Evolutionary conservation across 2,888 invertebrate species (phyloP), one percentile per base, ranked within the genome.

Genomic region (Phania funesta): DNA sequence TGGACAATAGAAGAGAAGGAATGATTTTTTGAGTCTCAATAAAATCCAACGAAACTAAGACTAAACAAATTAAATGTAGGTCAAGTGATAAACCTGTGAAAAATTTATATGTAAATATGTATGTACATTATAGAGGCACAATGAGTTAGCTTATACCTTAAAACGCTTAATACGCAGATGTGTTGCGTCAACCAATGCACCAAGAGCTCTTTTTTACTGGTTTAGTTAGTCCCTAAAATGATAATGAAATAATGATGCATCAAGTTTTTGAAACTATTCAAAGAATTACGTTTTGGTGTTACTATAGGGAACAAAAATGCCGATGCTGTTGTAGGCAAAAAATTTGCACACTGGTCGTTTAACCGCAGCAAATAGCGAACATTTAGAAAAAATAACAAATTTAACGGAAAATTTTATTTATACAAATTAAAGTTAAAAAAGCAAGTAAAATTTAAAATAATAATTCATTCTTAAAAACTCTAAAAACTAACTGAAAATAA

Each of bases 121-220:
- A 46, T 50, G 24, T 75, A n/a, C n/a, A n/a, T n/a, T 60, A 1
- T 94, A 95, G 92, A 92, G 86, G 92, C 91, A 86, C 92, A 85
- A 93, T 87, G 95, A 95, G 88, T 84, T 94, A 11, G 91, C 93
- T 56, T 95, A 96, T 90, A 93, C 93, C 0, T 87, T 96, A 38
- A 93, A 93, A 83, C 92, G 96, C 85, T 90, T 96, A 60, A 92
- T 96, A 3, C 92, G 95, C 84, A 95, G 96, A 81, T 91, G 95
- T 80, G 95, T 95, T 35, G 94, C 96, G 1, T 93, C 94, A 20
- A 92, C 94, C 44, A 92, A 92, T 22, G 92, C 92, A 22, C 92
- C 94, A 32, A 92, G 94, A 85, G 92, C 93, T 75, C 24, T 95
- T 94, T 90, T 96, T 93, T 87, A 92, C 94, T 0, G 93, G 94